phyloP scores from a whole-genome alignment of 2,797 vertebrate genomes.

The Atherinosoma microstoma region DNA sequence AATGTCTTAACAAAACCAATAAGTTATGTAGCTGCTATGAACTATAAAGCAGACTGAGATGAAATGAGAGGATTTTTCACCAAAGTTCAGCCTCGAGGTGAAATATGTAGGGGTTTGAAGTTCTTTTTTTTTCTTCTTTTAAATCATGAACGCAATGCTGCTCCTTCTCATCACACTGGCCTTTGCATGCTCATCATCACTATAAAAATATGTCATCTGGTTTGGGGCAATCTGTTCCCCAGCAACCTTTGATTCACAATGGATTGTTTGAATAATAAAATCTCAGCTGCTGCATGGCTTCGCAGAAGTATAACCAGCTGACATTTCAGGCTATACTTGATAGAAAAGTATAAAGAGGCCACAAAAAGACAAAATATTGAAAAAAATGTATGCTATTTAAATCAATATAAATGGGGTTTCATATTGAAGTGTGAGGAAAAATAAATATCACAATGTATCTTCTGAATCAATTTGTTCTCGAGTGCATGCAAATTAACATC shows the following conservation, averaged over 20 bases:
- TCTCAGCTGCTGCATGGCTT: conserved; percentile 17
- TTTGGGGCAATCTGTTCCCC: conserved; percentile 6
- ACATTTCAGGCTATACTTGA: neutral
- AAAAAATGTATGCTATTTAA: neutral
- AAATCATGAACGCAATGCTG: conserved; percentile 15
- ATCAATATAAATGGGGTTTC: neutral
- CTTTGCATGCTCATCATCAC: conserved; percentile 31
- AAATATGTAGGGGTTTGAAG: conserved; percentile 6
- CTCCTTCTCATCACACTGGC: conserved; percentile 24
- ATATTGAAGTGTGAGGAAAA: neutral
- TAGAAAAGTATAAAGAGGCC: neutral
- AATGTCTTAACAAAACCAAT: neutral
- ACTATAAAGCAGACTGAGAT: conserved; percentile 4
- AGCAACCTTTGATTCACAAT: conserved; percentile 1
- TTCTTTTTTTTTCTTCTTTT: neutral
- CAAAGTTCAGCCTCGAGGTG: neutral
- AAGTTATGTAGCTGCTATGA: neutral
- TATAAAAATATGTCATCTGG: neutral
- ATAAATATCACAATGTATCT: neutral
- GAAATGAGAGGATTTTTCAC: conserved; percentile 11
- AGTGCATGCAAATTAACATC: neutral
- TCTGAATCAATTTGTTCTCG: neutral
- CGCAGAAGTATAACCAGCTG: conserved; percentile 3
- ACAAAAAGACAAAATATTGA: neutral
- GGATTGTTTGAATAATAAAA: conserved; percentile 23